These are phyloP conservation scores for Psammodynastes pulverulentus DNA, from an alignment of 2,113 vertebrate genomes.

Conservation along the genomic window DNA sequence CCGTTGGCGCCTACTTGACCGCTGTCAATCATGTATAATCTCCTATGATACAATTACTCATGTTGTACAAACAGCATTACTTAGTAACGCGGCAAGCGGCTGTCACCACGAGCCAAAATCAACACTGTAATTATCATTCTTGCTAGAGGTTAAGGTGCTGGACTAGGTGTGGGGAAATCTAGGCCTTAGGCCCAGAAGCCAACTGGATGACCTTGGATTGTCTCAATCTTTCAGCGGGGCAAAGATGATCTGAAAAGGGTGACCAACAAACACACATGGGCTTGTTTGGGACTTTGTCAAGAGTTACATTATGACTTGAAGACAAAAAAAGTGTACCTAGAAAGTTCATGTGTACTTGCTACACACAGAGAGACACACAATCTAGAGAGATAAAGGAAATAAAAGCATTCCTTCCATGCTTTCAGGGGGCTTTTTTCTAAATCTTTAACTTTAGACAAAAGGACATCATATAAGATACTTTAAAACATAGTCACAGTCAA, in stretches of 20 bases:
- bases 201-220: background rate
- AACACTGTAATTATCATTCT: background rate
- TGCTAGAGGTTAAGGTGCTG: background rate
- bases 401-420: background rate
- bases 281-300: background rate
- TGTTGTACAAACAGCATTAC: background rate
- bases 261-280: background rate
- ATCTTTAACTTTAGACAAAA: background rate
- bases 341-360: background rate
- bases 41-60: background rate
- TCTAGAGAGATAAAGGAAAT: background rate
- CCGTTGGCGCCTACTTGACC: background rate
- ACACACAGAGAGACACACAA: background rate
- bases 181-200: background rate
- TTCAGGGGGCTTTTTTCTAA: background rate
- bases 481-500: background rate
- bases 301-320: background rate
- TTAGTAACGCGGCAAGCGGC: background rate
- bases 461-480: background rate
- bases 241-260: rapidly evolving
- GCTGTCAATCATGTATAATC: background rate
- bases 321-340: background rate
- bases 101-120: too few relatives aligned
- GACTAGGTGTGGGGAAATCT: background rate
- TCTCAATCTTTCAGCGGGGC: background rate